Percentiles rank a stretch among this genome's conserved stretches.
phyloP scores from a whole-genome alignment of 30 jellyfish, hydroid and myxozoan genomes.

The Turritopsis dohrnii region DNA sequence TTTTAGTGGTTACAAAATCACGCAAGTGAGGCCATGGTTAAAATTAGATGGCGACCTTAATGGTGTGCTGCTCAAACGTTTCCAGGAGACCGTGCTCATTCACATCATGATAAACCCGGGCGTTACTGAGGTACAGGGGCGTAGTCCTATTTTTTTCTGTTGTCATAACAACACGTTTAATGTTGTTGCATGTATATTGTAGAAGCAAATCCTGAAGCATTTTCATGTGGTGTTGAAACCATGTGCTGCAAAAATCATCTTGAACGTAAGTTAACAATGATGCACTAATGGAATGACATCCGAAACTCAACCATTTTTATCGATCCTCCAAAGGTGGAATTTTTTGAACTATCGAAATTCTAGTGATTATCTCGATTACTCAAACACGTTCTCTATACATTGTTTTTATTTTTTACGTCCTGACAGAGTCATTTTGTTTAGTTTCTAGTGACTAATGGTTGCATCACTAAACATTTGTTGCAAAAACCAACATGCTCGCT shows the following conservation, averaged over 20 bases:
- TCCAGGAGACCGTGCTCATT: slow-evolving; percentile 50
- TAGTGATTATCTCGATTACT: not conserved
- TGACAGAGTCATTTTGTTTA: not conserved
- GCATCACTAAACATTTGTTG: slow-evolving; percentile 43
- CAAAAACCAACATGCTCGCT: slow-evolving; percentile 3
- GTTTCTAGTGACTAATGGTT: slow-evolving; percentile 49
- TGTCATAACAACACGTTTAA: not conserved
- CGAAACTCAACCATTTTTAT: too few relatives aligned
- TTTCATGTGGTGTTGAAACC: not conserved
- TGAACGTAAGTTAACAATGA: slow-evolving; percentile 8
- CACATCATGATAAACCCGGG: slow-evolving; percentile 71
- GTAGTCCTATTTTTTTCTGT: not conserved
- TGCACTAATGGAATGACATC: too few relatives aligned
- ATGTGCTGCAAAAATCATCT: not conserved
- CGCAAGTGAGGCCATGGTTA: slow-evolving; percentile 66
- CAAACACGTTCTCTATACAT: not conserved
- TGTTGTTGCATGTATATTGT: not conserved
- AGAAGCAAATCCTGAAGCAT: not conserved
- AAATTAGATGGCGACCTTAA: slow-evolving; percentile 54
- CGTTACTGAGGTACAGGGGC: slow-evolving; percentile 31
- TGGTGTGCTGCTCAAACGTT: slow-evolving; percentile 34
- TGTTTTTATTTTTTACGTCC: not conserved
- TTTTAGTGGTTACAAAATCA: slow-evolving; percentile 13
- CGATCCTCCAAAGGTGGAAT: too few relatives aligned
- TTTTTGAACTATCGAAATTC: too few relatives aligned